Evolutionary conservation across 1,140 invertebrate species (phyloP).

Genomic region (Theocolax elegans): DNA sequence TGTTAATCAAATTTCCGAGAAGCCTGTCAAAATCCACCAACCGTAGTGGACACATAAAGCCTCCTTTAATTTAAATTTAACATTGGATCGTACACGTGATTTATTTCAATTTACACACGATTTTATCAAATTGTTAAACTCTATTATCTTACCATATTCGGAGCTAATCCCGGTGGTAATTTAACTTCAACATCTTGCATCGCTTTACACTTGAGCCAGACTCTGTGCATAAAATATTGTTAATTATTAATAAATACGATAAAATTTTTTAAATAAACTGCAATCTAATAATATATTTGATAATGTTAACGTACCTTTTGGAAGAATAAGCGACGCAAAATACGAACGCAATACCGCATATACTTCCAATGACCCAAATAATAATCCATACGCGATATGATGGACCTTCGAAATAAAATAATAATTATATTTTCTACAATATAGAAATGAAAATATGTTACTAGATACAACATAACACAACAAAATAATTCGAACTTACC

Average conservation of each 20-base stretch:
- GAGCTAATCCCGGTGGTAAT: conserved; percentile 69
- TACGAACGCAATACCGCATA: conserved; percentile 51
- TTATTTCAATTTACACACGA: no score
- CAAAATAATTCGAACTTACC: conserved; percentile 48
- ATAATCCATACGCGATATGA: conserved; percentile 52
- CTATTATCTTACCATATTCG: conserved; percentile 60
- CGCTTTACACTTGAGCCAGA: conserved; percentile 65
- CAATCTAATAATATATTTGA: no score
- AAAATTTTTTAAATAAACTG: no score
- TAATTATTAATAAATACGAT: no score
- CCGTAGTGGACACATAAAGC: no score
- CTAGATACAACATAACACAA: not conserved
- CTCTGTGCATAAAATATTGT: conserved; percentile 52
- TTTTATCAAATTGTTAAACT: no score
- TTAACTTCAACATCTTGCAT: conserved; percentile 71
- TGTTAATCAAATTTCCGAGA: not conserved
- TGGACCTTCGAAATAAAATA: conserved; percentile 48
- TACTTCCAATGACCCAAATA: conserved; percentile 58
- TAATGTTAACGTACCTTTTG: conserved; percentile 59
- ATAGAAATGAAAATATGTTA: not conserved
- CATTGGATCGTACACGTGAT: no score
- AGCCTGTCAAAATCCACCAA: no score
- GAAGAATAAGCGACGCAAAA: conserved; percentile 55
- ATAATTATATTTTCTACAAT: conserved; percentile 9
- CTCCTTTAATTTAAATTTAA: no score